Evolutionary conservation across 2,113 vertebrate genomes (phyloP).

Genomic region (Platichthys stellatus): DNA sequence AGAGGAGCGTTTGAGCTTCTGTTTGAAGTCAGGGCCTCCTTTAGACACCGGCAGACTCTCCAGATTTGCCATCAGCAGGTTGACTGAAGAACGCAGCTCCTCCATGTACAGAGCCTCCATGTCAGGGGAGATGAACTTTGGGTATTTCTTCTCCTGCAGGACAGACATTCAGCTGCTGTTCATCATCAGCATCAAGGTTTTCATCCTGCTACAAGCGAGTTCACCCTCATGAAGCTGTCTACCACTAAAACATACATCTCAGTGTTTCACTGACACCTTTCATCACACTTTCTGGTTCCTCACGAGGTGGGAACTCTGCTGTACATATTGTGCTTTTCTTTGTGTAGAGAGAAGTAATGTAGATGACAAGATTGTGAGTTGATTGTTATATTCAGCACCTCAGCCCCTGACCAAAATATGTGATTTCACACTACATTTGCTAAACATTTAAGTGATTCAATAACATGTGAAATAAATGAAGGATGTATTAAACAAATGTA

Average conservation of each 20-base stretch:
- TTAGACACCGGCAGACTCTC: constrained; percentile 97
- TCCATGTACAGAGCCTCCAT: constrained; percentile 94
- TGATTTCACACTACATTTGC: background rate
- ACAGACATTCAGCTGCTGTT: constrained; percentile 16
- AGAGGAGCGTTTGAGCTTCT: constrained; percentile 92
- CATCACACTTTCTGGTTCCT: too few relatives aligned
- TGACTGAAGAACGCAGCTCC: constrained; percentile 92
- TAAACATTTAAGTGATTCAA: background rate
- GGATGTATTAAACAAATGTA: too few relatives aligned
- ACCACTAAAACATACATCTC: background rate
- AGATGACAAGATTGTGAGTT: too few relatives aligned
- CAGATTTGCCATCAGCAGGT: constrained; percentile 96
- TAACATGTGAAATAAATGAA: background rate
- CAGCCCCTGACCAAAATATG: background rate
- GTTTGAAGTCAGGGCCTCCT: constrained; percentile 94
- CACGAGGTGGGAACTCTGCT: too few relatives aligned
- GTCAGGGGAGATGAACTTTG: constrained; percentile 88
- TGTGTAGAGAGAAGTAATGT: too few relatives aligned
- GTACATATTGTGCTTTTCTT: too few relatives aligned
- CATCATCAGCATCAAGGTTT: background rate
- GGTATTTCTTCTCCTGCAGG: constrained; percentile 88
- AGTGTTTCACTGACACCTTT: background rate
- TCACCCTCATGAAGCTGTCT: background rate
- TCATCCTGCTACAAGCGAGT: background rate
- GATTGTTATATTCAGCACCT: background rate